Percentiles rank a stretch among this genome's conserved stretches.
phyloP scores from a whole-genome alignment of 1,140 invertebrate species.

The Leptestheria dahalacensis region DNA sequence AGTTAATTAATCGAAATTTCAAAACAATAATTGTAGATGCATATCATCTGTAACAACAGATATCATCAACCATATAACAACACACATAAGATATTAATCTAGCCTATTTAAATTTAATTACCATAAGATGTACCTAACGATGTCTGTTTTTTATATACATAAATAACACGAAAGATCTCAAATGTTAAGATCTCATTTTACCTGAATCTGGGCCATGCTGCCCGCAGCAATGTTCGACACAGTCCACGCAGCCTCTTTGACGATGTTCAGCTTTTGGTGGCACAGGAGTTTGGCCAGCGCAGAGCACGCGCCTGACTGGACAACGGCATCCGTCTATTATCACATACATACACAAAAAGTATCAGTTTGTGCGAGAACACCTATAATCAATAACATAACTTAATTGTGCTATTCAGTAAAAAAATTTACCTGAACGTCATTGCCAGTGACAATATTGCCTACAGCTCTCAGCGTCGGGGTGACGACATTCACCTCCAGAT shows the following conservation, averaged over 20 bases:
- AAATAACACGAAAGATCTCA: too few species aligned
- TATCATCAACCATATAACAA: too few species aligned
- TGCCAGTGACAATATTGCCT: conserved; percentile 78
- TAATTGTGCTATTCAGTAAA: too few species aligned
- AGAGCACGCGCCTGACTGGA: conserved; percentile 59
- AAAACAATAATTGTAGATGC: too few species aligned
- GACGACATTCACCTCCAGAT: conserved; percentile 53
- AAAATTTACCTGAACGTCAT: conserved; percentile 47
- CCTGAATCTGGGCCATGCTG: conserved; percentile 53
- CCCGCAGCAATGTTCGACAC: conserved; percentile 70
- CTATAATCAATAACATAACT: too few species aligned
- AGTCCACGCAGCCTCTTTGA: conserved; percentile 73
- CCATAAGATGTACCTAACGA: not conserved
- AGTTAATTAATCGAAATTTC: too few species aligned
- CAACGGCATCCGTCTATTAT: conserved; percentile 86
- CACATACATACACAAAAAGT: too few species aligned
- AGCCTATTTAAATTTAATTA: too few species aligned
- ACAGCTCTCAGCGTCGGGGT: conserved; percentile 78
- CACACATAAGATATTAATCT: too few species aligned
- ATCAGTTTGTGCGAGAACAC: too few species aligned
- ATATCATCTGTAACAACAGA: too few species aligned
- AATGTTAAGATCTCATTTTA: too few species aligned
- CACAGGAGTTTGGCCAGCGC: conserved; percentile 53
- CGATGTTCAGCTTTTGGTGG: conserved; percentile 57
- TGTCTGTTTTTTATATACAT: not conserved